These are phyloP conservation scores for Calliopum simillimum DNA, from an alignment of 2,888 invertebrate species.

Conservation along the genomic window DNA sequence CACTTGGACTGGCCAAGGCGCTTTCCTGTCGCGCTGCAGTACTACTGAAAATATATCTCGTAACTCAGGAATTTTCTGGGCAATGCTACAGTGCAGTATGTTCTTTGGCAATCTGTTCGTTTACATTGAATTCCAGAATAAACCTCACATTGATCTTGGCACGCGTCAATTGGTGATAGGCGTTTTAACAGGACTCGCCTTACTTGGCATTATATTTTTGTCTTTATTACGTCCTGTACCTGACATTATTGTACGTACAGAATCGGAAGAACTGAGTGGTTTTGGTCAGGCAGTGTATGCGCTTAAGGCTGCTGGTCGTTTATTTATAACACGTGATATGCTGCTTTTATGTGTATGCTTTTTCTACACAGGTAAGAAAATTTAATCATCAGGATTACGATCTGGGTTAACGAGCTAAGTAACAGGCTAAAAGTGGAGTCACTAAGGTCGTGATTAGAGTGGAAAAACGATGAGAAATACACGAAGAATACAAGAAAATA, in stretches of 20 bases:
- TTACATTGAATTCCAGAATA: conserved; percentile 88
- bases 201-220: conserved; percentile 78
- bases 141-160: conserved; percentile 76
- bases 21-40: conserved; percentile 91
- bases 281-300: conserved; percentile 71
- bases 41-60: conserved; percentile 87
- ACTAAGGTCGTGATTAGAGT: background rate
- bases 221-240: conserved; percentile 73
- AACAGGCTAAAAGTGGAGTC: conserved; percentile 43
- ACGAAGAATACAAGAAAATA: too few species aligned
- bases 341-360: conserved; percentile 85
- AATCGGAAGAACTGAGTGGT: conserved; percentile 67
- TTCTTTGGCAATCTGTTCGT: conserved; percentile 96
- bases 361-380: conserved; percentile 84
- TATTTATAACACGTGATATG: conserved; percentile 88
- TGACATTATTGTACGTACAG: conserved; percentile 59
- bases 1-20: conserved; percentile 97
- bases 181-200: conserved; percentile 79
- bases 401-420: too few species aligned
- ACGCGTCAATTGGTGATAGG: conserved; percentile 85
- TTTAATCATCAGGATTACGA: background rate
- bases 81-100: conserved; percentile 93
- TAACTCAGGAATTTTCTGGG: conserved; percentile 98
- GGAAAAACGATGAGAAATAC: too few species aligned
- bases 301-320: conserved; percentile 77